Evolutionary conservation across 1,140 invertebrate species (phyloP).

Genomic region (Macrosteles quadrilineatus): DNA sequence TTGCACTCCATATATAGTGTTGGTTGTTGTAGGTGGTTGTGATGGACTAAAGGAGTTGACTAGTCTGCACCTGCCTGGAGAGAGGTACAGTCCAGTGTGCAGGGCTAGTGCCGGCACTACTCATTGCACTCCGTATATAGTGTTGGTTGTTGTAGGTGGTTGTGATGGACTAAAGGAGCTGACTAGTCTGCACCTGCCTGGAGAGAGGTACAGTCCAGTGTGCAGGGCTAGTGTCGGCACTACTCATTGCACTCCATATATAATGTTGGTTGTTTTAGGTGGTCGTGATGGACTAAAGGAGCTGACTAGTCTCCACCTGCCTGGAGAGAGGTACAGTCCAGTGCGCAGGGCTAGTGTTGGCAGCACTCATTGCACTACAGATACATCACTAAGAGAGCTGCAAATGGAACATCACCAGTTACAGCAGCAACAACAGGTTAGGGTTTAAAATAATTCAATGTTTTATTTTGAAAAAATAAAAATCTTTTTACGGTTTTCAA

Average conservation of each 20-base stretch:
- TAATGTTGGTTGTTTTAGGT: too few species aligned
- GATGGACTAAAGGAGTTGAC: too few species aligned
- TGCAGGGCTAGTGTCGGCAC: slow-evolving; percentile 79
- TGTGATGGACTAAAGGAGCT: too few species aligned
- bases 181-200: slow-evolving; percentile 54
- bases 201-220: slow-evolving; percentile 86
- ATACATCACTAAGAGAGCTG: slow-evolving; percentile 35
- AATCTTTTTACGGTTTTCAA: too few species aligned
- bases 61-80: slow-evolving; percentile 57
- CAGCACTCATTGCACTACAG: slow-evolving; percentile 29
- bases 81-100: slow-evolving; percentile 87
- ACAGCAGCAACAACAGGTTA: slow-evolving; percentile 32
- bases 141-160: too few species aligned
- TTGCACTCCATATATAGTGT: too few species aligned
- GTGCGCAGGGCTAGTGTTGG: slow-evolving; percentile 86
- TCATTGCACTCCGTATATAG: slow-evolving; percentile 30
- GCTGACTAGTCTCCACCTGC: slow-evolving; percentile 50
- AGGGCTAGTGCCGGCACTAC: slow-evolving; percentile 74
- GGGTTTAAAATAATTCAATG: background rate
- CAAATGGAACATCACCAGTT: slow-evolving; percentile 41
- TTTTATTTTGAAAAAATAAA: background rate
- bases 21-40: too few species aligned
- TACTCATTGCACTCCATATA: slow-evolving; percentile 29
- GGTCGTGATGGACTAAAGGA: too few species aligned
- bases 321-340: slow-evolving; percentile 83